Evolutionary conservation across 2,888 invertebrate species (phyloP), one percentile per base, ranked within the genome.

Genomic region (Eupithecia exiguata): DNA sequence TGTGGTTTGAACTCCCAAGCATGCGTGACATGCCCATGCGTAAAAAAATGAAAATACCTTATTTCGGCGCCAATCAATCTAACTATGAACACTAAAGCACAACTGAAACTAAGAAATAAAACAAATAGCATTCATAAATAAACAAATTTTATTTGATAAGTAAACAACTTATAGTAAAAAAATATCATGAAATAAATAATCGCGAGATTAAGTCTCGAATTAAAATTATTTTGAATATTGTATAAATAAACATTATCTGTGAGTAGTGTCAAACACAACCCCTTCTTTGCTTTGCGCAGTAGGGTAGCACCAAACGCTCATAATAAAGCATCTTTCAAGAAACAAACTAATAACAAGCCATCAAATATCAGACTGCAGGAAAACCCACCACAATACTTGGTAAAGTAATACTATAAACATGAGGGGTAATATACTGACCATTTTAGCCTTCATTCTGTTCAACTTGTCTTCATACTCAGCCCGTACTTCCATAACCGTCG

Each of bases 381-480:
- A 94, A 85, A 90, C 91, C 93, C 93, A 94, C 94, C 95, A 95
- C 88, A 92, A 88, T 75, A 93, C 83, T 86, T 95, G 95, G 87
- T 94, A 94, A 74, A 91, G 84, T 83, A 94, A 86, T 86, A 95
- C 89, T 86, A 94, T 89, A 78, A 90, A 87, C 89, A 94, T 87
- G 85, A 93, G 73, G 78, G 94, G 94, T 83, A 89, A 82, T 78
- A 92, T 92, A 95, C 96, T 95, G 94, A 97, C 97, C 97, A 97
- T 97, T 95, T 97, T 97, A 69, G 95, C 95, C 88, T 97, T 97
- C 95, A 97, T 96, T 88, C 96, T 95, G 84, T 96, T 96, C 84
- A 97, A 91, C 91, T 97, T 97, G 79, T 95, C 95, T 83, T 97
- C 97, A 85, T 97, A 96, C 84, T 97, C 97, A 30, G 92, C 93